Percentiles rank a stretch among this genome's conserved stretches.
These are phyloP conservation scores for Verasper variegatus DNA, from an alignment of 2,113 vertebrate species.

Conservation along the genomic window DNA sequence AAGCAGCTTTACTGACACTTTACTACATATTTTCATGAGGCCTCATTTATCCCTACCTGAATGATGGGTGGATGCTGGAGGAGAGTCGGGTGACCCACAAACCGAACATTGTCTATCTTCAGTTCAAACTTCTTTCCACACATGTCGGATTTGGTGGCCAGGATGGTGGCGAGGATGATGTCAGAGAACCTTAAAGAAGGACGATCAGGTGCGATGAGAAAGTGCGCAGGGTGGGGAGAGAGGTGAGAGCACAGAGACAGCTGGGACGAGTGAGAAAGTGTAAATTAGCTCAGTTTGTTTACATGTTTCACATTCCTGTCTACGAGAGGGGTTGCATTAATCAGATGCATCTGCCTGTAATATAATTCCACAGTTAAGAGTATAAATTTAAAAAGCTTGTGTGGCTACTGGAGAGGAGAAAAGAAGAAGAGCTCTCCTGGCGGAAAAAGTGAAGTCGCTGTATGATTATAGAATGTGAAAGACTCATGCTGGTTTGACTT, in stretches of 20 bases:
- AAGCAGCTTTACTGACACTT: too few relatives aligned
- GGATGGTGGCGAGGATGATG: constrained; percentile 95
- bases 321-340: constrained; percentile 40
- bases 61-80: constrained; percentile 90
- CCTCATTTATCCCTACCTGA: constrained; percentile 68
- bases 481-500: constrained; percentile 74
- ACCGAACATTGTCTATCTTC: constrained; percentile 98
- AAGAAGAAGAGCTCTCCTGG: constrained; percentile 52
- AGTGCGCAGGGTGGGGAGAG: background rate
- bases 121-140: constrained; percentile 98
- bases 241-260: constrained; percentile 10
- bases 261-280: constrained; percentile 26
- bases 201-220: constrained; percentile 25
- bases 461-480: constrained; percentile 64
- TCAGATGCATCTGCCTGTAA: constrained; percentile 55
- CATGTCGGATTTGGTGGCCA: constrained; percentile 99
- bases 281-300: constrained; percentile 41
- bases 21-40: background rate
- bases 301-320: constrained; percentile 30
- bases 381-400: constrained; percentile 35
- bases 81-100: constrained; percentile 95
- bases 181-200: constrained; percentile 91
- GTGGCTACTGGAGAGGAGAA: constrained; percentile 54
- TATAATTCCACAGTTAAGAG: constrained; percentile 31
- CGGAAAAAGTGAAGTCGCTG: constrained; percentile 63